phyloP scores from a whole-genome alignment of 37 sponge, comb jelly and placozoan genomes.

The Haliclona indistincta region DNA sequence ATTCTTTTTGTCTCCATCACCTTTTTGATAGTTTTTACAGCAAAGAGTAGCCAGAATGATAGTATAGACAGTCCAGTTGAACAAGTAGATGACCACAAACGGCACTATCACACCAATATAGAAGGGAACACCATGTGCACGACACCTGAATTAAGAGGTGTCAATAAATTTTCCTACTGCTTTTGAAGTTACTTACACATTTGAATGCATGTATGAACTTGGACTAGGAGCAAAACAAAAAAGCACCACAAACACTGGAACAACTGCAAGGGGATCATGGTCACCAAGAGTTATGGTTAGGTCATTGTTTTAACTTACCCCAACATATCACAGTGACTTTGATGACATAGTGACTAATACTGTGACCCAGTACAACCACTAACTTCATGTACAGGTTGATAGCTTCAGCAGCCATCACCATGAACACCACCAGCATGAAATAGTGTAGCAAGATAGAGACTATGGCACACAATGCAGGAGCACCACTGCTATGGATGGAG shows the following conservation, averaged over 20 bases:
- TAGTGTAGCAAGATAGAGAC: constrained; percentile 41
- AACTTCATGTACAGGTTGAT: constrained; percentile 48
- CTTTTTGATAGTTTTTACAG: not conserved
- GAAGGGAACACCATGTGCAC: not conserved
- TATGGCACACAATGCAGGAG: constrained; percentile 15
- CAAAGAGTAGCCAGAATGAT: not conserved
- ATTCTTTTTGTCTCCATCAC: no score
- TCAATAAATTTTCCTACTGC: no score
- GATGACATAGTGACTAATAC: constrained; percentile 8
- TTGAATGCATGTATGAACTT: not conserved
- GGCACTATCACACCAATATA: constrained; percentile 6
- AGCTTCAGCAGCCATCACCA: constrained; percentile 50
- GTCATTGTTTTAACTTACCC: constrained; percentile 52
- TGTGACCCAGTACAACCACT: constrained; percentile 26
- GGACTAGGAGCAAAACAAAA: constrained; percentile 7
- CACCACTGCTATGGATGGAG: not conserved
- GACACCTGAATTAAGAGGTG: constrained; percentile 7
- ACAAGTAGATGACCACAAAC: not conserved
- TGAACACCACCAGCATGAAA: constrained; percentile 46
- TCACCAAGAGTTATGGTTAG: no score
- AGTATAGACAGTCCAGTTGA: not conserved
- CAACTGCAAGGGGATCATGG: not conserved
- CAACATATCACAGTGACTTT: constrained; percentile 31
- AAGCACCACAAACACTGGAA: not conserved
- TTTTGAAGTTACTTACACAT: no score